Conservation (phyloP, 2,113 vertebrate genomes). For the Halcyon malimbica region DNA sequence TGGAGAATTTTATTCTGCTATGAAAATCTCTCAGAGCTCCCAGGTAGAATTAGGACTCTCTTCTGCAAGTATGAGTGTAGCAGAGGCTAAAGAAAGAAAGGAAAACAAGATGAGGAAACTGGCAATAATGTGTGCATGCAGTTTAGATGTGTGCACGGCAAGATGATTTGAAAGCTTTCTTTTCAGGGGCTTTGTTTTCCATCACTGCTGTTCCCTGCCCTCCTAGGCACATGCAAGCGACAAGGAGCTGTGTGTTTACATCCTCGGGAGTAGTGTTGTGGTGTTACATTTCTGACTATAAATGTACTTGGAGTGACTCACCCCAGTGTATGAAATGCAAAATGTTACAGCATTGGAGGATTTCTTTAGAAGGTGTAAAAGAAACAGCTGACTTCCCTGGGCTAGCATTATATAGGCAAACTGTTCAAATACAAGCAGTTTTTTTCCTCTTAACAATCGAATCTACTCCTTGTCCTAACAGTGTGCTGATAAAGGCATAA, state of each 20-base stretch:
- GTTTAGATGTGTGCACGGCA: background rate
- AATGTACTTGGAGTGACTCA: background rate
- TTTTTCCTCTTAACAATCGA: background rate
- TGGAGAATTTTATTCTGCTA: background rate
- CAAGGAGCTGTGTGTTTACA: background rate
- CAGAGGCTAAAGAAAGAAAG: background rate
- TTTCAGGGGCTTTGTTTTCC: constrained; percentile 4
- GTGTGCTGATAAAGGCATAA: background rate
- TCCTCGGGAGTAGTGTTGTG: background rate
- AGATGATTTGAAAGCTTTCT: background rate
- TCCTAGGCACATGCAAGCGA: background rate
- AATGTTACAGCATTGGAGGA: background rate
- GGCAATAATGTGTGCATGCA: background rate
- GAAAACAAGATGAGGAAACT: background rate
- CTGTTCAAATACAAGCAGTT: background rate
- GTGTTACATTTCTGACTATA: background rate
- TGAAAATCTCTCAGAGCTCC: background rate
- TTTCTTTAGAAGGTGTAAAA: background rate
- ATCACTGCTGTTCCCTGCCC: background rate
- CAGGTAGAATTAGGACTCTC: background rate
- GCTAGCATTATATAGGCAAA: background rate
- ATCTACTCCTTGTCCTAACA: background rate
- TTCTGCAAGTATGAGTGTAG: background rate
- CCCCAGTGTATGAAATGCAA: background rate
- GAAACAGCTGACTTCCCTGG: background rate